Conservation (phyloP, 2,797 vertebrate genomes). For the Propithecus deckenii region DNA sequence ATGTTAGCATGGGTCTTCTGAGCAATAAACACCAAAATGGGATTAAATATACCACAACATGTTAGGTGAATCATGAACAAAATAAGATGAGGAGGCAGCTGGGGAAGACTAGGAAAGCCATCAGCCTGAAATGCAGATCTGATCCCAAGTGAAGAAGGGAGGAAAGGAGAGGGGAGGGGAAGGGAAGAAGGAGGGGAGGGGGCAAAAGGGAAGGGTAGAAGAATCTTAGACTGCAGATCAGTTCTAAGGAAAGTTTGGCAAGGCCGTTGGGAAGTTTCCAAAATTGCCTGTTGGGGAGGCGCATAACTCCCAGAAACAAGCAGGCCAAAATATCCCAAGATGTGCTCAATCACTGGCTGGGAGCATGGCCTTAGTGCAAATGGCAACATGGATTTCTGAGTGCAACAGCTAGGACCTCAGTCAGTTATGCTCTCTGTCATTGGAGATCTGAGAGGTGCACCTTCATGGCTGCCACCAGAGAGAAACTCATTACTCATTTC, state of each 20-base stretch:
- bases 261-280: not conserved
- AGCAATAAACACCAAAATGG: not conserved
- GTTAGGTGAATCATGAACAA: not conserved
- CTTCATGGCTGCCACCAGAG: not conserved
- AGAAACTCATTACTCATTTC: not conserved
- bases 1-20: not conserved
- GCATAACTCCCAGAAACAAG: not conserved
- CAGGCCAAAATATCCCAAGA: not conserved
- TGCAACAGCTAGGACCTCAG: not conserved
- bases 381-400: not conserved
- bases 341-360: not conserved
- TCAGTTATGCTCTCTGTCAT: not conserved
- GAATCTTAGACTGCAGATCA: not conserved
- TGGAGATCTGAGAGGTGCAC: not conserved
- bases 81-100: not conserved
- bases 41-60: not conserved
- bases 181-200: rapidly evolving
- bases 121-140: not conserved
- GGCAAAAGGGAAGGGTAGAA: not conserved
- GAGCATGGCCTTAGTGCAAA: not conserved
- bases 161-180: too few species aligned
- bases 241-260: not conserved
- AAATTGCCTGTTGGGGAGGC: not conserved
- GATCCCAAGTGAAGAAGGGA: not conserved
- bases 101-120: not conserved